Base-by-base conservation (phyloP, 23 tunicate genomes). In the Botrylloides violaceus region DNA sequence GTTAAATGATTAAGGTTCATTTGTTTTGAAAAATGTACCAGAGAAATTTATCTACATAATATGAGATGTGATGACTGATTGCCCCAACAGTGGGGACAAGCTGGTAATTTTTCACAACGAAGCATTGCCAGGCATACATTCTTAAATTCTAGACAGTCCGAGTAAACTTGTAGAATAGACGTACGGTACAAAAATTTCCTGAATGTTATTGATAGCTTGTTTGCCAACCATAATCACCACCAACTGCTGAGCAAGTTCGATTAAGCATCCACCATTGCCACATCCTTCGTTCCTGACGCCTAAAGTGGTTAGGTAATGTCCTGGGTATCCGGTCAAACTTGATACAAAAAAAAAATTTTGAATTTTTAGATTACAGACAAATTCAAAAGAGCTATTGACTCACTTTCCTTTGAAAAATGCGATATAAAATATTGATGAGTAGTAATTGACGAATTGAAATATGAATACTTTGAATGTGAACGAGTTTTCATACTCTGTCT, bases 341-440 rank as follows among this genome's bases (percentile, higher is more conserved):
- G 6, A 0, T 1, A n/a, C n/a, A n/a, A 23, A 2, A 65, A 9
- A 36, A 7, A 0, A 28, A 30, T 12, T 20, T 50, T 9, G 7
- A 7, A 65, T 30, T 31, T 65, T 50, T 4, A 5, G 22, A 7
- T 6, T n/a, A 6, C 39, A 6, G 43, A 19, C 12, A 31, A 7
- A 6, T 33, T 30, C 20, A 26, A 65, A 7, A 12, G 22, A 12
- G 26, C 9, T 30, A n/a, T 33, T 18, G 22, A 75, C 95, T 76
- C 35, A 87, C 95, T 87, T 87, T 61, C 92, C 98, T 32, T 92
- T 92, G 79, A 92, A 92, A 38, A 92, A 92, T 53, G 98, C 98
- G 55, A 92, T 84, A 79, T 92, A 92, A 70, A 80, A 92, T 23
- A 92, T 79, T n/a, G 92, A 84, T 22, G 98, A 92, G 49, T 92